Evolutionary conservation across 2,888 invertebrate species (phyloP).

Genomic region (Ceraclea dissimilis): DNA sequence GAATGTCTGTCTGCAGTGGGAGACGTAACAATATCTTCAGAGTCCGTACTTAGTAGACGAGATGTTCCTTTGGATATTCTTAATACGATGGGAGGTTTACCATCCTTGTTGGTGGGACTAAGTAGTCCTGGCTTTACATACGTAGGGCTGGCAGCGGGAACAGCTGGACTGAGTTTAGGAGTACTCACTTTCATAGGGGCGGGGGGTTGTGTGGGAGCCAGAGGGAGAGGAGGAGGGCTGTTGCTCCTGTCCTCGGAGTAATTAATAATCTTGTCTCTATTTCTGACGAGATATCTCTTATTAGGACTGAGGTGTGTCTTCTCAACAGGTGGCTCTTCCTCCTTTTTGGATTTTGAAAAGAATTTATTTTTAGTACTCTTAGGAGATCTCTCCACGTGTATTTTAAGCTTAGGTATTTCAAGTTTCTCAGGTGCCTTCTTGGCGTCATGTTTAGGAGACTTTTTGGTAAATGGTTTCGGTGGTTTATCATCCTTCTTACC

Average conservation of each 20-base stretch:
- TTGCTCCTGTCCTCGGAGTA: conserved; percentile 56
- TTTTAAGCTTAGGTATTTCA: conserved; percentile 34
- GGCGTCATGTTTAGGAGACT: conserved; percentile 30
- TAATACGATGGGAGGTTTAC: conserved; percentile 72
- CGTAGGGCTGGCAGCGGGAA: conserved; percentile 40
- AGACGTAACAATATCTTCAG: conserved; percentile 53
- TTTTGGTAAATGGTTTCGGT: conserved; percentile 32
- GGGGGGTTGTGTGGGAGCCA: conserved; percentile 28
- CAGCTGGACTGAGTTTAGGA: conserved; percentile 43
- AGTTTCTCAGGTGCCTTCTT: conserved; percentile 30
- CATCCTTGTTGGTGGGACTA: conserved; percentile 46
- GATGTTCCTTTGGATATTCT: conserved; percentile 76
- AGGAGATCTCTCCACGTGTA: conserved; percentile 35
- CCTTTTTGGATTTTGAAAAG: conserved; percentile 43
- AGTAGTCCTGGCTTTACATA: conserved; percentile 38
- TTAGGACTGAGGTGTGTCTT: conserved; percentile 41
- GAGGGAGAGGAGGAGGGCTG: conserved; percentile 35
- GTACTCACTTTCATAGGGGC: conserved; percentile 35
- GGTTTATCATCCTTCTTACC: conserved; percentile 37
- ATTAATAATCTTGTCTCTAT: conserved; percentile 54
- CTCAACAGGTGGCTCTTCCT: conserved; percentile 35
- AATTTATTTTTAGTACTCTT: conserved; percentile 38
- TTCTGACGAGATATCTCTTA: conserved; percentile 46
- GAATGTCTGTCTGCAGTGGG: conserved; percentile 48
- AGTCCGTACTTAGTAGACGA: conserved; percentile 57